These are phyloP conservation scores for Tetrax tetrax DNA, from an alignment of 2,113 vertebrate species.

Conservation along the genomic window DNA sequence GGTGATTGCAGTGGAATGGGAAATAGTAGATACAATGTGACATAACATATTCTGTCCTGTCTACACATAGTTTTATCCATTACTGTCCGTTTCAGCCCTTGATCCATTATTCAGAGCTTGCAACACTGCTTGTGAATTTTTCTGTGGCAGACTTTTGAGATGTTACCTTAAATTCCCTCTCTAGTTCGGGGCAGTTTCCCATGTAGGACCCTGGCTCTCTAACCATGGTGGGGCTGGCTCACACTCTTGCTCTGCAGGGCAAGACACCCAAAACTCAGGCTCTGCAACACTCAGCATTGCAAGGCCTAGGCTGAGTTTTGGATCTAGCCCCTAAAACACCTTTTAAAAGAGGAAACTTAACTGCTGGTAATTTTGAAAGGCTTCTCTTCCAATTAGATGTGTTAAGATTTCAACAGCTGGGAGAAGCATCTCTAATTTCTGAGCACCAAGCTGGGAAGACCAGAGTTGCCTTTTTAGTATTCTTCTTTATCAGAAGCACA, in stretches of 20 bases:
- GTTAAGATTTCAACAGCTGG: background rate
- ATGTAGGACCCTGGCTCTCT: background rate
- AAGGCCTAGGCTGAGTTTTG: too few relatives aligned
- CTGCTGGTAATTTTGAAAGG: background rate
- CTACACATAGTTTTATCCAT: background rate
- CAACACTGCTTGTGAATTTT: fast-evolving
- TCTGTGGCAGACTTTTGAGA: background rate
- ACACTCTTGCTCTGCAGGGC: background rate
- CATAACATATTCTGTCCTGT: background rate
- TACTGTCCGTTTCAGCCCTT: background rate
- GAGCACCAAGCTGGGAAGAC: background rate
- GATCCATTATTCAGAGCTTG: background rate
- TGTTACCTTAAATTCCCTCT: background rate
- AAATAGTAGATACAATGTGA: background rate
- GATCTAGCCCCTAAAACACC: background rate
- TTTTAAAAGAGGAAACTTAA: background rate
- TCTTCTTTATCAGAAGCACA: background rate
- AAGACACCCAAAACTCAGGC: background rate
- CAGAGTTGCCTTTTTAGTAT: background rate
- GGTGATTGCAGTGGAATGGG: background rate
- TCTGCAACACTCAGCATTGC: background rate
- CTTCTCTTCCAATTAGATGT: background rate
- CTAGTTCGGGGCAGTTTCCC: background rate
- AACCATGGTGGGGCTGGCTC: fast-evolving
- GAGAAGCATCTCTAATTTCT: background rate